Evolutionary conservation across 2,888 invertebrate genomes (phyloP), one percentile per base, ranked within the genome.

Genomic region (Leptura quadrifasciata): DNA sequence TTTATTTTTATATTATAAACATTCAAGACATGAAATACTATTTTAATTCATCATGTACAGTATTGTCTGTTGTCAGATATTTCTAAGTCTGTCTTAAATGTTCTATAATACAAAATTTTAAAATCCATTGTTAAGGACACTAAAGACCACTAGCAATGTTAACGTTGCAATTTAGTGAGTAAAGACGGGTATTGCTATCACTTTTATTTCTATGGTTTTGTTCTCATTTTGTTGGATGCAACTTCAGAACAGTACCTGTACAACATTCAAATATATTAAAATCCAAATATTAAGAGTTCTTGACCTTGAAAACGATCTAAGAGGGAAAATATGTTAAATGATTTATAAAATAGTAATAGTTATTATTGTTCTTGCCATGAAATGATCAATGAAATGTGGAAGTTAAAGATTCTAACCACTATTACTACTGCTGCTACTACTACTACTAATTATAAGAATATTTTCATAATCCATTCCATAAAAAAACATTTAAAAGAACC

Each of bases 121-220:
- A 71, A 73, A 21, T 21, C 21, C 17, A 64, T 65, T 79, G 75
- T 75, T 76, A 77, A 61, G 73, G 70, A 72, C 73, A 76, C 74
- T 76, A 78, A 69, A 64, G 73, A 76, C 74, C 76, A 74, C 78
- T 77, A 76, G 80, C 78, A 71, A 55, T 78, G 74, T 80, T 74
- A 76, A 72, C 64, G 52, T 72, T 76, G 79, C 76, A 35, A 72
- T 77, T 75, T 79, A 79, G 79, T 76, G 79, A 65, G 78, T 79
- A 74, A 77, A 69, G 77, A 72, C 78, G 80, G 80, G 80, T 77
- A 76, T 68, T 57, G 71, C 76, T 74, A 74, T 74, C 17, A 55
- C 31, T 54, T 69, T 61, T 35, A 72, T 64, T 77, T 72, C 20
- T 64, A 70, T 27, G 69, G 76, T 75, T 58, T 64, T 61, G 24